A percentile compares a stretch with the other conserved stretches of the same genome.
Conservation (phyloP, 2,888 invertebrate species). For the Caenorhabditis sp. region DNA sequence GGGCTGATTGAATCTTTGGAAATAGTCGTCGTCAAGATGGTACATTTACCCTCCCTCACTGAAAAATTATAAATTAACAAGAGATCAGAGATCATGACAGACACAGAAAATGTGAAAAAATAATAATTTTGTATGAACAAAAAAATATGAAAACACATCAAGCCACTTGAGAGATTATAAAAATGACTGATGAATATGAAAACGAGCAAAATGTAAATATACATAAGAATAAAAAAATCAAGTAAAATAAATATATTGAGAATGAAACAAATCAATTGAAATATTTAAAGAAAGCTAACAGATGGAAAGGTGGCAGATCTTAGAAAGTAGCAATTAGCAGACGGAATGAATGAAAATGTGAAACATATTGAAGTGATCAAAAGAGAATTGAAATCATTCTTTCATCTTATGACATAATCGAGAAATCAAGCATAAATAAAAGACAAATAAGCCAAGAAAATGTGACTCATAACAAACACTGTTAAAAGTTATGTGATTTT, state of each 20-base stretch:
- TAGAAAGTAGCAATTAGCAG: conserved; percentile 11
- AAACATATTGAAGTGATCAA: conserved; percentile 34
- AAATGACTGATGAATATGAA: no score
- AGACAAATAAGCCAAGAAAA: not conserved
- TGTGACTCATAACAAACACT: no score
- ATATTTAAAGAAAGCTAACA: conserved; percentile 2
- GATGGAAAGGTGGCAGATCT: conserved; percentile 4
- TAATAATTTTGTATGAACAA: no score
- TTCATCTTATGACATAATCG: not conserved
- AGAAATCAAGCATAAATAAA: not conserved
- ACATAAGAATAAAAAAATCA: no score
- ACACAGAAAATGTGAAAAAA: not conserved
- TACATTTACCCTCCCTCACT: conserved; percentile 39
- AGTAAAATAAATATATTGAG: not conserved
- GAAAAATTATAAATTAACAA: not conserved
- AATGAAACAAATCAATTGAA: not conserved
- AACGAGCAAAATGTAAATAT: no score
- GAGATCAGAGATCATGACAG: not conserved
- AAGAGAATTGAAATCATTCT: not conserved
- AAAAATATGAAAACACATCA: no score
- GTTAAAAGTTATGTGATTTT: no score
- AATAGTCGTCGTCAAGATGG: conserved; percentile 50
- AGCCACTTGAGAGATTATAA: no score
- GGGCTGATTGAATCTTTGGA: conserved; percentile 43
- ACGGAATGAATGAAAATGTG: conserved; percentile 7